Evolutionary conservation across 2,888 invertebrate genomes (phyloP), one percentile per base, ranked within the genome.

Genomic region (Psococerastis gibbosa): DNA sequence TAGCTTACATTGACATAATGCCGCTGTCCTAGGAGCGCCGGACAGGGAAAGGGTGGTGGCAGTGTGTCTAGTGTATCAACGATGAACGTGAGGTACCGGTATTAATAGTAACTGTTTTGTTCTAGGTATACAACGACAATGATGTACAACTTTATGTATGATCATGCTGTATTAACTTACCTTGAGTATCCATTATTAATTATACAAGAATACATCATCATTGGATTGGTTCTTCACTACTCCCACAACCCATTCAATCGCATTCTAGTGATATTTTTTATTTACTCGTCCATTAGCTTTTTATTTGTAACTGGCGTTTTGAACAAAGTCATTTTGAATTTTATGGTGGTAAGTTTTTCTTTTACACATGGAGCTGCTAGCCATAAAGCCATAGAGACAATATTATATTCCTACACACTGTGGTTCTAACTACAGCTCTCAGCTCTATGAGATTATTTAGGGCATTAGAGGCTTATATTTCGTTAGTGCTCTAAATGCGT

Each of bases 121-220:
- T 75, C 53, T 64, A 85, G 85, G 53, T 85, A 82, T 53, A 73
- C 83, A 2, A 73, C 83, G 49, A 80, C 78, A 69, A 71, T 79
- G 44, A 71, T 81, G 20, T 88, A 88, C 61, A 87, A 85, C 59
- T 81, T 68, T 52, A 70, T 71, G 22, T 81, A 78, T 56, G 67
- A 67, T 9, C 85, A 87, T 57, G 70, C 76, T 9, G 51, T 81
- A 8, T 63, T 83, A 50, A 79, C 83, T 0, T 88, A 84, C 54
- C 60, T 87, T 68, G 88, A 88, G 56, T 87, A 87, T 59, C 83
- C 84, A 1, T 73, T 85, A 35, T 73, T 87, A 50, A 60, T 87
- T 45, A 42, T 74, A 2, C 85, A 87, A 65, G 75, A 84, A 53
- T 73, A 78, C 49, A 63, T 80, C 6, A 62, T 87, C 48, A 70